Evolutionary conservation across 2,113 vertebrate genomes (phyloP), one percentile per base, ranked within the genome.

Genomic region (Actenoides hombroni): DNA sequence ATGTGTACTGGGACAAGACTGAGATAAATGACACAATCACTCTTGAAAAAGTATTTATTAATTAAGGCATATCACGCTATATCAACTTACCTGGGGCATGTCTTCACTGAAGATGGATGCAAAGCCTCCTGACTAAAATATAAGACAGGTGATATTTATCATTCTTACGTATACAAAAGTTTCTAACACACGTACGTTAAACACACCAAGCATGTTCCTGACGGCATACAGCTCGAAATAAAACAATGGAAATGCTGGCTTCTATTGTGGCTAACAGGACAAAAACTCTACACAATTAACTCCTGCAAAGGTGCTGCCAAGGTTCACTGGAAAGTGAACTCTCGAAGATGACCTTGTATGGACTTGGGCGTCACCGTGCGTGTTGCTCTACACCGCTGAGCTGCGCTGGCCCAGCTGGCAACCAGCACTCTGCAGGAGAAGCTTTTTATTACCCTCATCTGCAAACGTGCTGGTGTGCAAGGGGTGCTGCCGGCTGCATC

Each of bases 61-160:
- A 54, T 44, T 51, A 69, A 70, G n/a, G 76, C 25, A 39, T 37
- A 80, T 76, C 65, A 75, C 26, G 44, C 39, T 49, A 40, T 37
- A 69, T 37, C 54, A 65, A 67, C 97, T 97, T 97, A 97, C 97
- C 92, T 92, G 95, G 44, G 95, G 95, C 97, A 98, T 97, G 90
- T 98, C 98, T 96, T 98, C 98, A 60, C 97, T 98, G 97, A 98
- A 98, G 96, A 98, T 97, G 96, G 98, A 98, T 56, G 97, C 97
- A 97, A 97, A 98, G 94, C 94, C 97, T 96, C 96, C 97, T 96
- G 98, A 97, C 98, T 98, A 97, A 97, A 98, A 96, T 69, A 95
- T 44, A 97, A 96, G 85, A 95, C 94, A 97, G 86, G 92, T 92
- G 83, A 98, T 73, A 97, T 93, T 94, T 96, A 94, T 96, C 81